These are phyloP conservation scores for Hyalella azteca DNA, from an alignment of 2,888 invertebrate genomes.

Conservation along the genomic window DNA sequence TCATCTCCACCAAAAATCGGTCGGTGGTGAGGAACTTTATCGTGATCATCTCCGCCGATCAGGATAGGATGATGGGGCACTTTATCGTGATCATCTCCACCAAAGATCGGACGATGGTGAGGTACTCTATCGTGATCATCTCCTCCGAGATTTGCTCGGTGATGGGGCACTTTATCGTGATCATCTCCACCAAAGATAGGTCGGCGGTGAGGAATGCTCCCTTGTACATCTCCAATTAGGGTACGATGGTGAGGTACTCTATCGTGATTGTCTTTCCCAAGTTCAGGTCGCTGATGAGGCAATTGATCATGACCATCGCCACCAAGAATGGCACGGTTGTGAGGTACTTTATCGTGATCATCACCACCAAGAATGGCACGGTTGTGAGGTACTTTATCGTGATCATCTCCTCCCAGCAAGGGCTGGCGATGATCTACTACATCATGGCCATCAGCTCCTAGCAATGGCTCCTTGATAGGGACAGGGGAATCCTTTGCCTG, in stretches of 20 bases:
- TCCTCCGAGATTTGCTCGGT: slow-evolving; percentile 25
- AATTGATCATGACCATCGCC: slow-evolving; percentile 13
- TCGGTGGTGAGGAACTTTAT: slow-evolving; percentile 7
- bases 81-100: slow-evolving; percentile 34
- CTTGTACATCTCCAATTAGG: slow-evolving; percentile 38
- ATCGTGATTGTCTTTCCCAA: slow-evolving; percentile 37
- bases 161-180: slow-evolving; percentile 29
- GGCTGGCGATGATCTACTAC: not conserved
- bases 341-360: slow-evolving; percentile 10
- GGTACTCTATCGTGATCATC: slow-evolving; percentile 38
- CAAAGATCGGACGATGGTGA: slow-evolving; percentile 23
- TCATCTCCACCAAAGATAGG: slow-evolving; percentile 18
- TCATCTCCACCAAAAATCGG: slow-evolving; percentile 32
- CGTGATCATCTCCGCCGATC: slow-evolving; percentile 36
- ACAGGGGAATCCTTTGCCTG: not conserved
- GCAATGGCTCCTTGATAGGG: not conserved
- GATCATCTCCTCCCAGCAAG: slow-evolving; percentile 9
- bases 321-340: not conserved
- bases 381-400: not conserved
- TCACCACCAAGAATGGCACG: not conserved
- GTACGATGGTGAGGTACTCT: slow-evolving; percentile 24
- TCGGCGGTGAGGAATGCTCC: not conserved
- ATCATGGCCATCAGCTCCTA: slow-evolving; percentile 4
- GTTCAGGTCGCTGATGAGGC: not conserved
- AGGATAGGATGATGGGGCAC: not conserved